Percentiles rank a stretch among this genome's conserved stretches.
These are phyloP conservation scores for Tringa solitaria DNA, from an alignment of 2,113 vertebrate species.

Conservation along the genomic window DNA sequence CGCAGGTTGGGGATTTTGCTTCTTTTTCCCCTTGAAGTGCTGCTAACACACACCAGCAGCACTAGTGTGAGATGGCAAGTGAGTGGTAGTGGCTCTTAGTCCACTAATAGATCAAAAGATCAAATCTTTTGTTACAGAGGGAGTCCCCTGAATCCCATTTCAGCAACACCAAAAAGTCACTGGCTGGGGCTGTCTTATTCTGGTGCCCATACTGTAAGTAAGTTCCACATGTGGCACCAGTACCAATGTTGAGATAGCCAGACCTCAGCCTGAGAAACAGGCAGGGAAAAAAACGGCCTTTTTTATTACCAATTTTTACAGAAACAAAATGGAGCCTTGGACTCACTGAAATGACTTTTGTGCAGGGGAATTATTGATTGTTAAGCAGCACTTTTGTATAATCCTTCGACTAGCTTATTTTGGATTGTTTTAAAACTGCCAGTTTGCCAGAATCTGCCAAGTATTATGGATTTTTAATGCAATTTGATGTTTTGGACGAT, in stretches of 20 bases:
- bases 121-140: background rate
- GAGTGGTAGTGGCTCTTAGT: background rate
- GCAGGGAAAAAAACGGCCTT: background rate
- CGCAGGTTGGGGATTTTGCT: background rate
- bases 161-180: background rate
- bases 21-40: background rate
- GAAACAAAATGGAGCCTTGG: background rate
- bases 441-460: background rate
- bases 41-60: background rate
- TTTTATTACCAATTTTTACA: background rate
- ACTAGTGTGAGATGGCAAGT: accelerated
- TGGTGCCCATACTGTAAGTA: background rate
- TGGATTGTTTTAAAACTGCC: background rate
- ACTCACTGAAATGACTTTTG: background rate
- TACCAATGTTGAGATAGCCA: background rate
- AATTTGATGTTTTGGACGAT: background rate
- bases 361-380: background rate
- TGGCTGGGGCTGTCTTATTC: background rate
- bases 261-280: background rate
- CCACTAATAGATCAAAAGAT: background rate
- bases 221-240: background rate
- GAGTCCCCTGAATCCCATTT: background rate
- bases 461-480: background rate
- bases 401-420: background rate
- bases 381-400: background rate